phyloP scores from a whole-genome alignment of 2,888 invertebrate species.

The Gymnoscelis rufifasciata region DNA sequence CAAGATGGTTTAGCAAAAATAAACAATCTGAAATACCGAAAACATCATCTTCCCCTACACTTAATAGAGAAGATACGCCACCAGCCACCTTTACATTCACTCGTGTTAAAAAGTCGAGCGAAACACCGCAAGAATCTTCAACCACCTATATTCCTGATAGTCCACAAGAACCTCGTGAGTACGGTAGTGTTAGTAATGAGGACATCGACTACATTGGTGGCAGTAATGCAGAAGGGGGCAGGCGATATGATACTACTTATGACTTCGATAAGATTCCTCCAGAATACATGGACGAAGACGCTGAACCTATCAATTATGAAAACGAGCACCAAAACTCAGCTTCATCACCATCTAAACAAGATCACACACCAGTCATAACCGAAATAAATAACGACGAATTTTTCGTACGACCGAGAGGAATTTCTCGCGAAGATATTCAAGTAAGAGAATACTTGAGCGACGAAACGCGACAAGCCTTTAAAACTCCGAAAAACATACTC shows the following conservation, averaged over 20 bases:
- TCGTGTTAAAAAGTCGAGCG: conserved; percentile 73
- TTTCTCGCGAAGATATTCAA: conserved; percentile 90
- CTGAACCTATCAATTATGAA: conserved; percentile 38
- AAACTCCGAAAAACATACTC: conserved; percentile 82
- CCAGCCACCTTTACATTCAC: conserved; percentile 82
- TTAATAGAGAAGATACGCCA: conserved; percentile 78
- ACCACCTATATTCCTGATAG: conserved; percentile 64
- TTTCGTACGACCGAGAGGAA: conserved; percentile 88
- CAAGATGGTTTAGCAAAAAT: conserved; percentile 81
- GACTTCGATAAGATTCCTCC: conserved; percentile 79
- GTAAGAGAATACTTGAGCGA: conserved; percentile 87
- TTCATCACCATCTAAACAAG: conserved; percentile 63
- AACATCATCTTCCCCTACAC: conserved; percentile 74
- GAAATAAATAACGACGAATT: conserved; percentile 94
- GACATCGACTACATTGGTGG: conserved; percentile 39
- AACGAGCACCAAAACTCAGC: conserved; percentile 50
- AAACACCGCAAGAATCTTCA: conserved; percentile 64
- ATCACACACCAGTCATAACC: conserved; percentile 83
- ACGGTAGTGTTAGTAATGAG: conserved; percentile 62
- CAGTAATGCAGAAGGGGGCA: conserved; percentile 58
- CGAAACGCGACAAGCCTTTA: conserved; percentile 89
- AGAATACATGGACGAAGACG: conserved; percentile 77
- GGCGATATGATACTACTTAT: conserved; percentile 58
- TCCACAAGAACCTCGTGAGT: conserved; percentile 65
- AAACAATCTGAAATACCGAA: conserved; percentile 65